Base-by-base conservation (phyloP, 2,797 vertebrate genomes). In the Mus caroli region DNA sequence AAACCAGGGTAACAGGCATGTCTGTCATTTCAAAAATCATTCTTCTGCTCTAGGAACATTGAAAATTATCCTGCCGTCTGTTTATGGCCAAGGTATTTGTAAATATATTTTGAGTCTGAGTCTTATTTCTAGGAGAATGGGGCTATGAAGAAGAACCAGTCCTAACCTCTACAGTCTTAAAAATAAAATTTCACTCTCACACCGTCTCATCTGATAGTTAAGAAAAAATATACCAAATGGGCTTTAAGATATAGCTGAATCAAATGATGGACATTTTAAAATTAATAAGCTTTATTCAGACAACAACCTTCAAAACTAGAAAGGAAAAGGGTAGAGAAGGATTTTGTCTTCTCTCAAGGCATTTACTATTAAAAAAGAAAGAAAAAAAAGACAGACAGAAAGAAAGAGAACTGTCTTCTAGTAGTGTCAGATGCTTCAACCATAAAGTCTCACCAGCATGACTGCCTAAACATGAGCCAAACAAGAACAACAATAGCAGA, bases 251-350 rank as follows among this genome's bases (percentile, higher is more conserved):
- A 10, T 31, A 92, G 7, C 1, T 86, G 92, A 94, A 71, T 12
- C 24, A 54, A 91, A 78, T 26, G 15, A 37, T 69, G 10, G 40
- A 20, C 20, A 13, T 75, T 91, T 92, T 43, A 43, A 43, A 43
- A 71, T 28, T 58, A 62, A 89, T 86, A 90, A 54, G 78, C 31
- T 91, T 88, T 58, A 91, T 20, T 73, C 77, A 85, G 46, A 67
- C 40, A 88, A 92, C 15, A 94, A 43, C 0, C 1, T 89, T 93
- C 15, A 40, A 34, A 64, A 92, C 86, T n/a, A 83, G 17, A 78
- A 93, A 93, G 73, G 31, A 82, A 83, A 96, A 88, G n/a, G 56
- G 60, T 43, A 31, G 28, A 24, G 15, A 85, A 85, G 64, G 31
- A 9, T 67, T 24, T 34, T 73, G 76, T 94, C 60, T 91, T 7